A percentile compares a stretch with the other conserved stretches of the same genome.
Conservation (phyloP, 2,888 invertebrate genomes). For the Catocala sponsa region DNA sequence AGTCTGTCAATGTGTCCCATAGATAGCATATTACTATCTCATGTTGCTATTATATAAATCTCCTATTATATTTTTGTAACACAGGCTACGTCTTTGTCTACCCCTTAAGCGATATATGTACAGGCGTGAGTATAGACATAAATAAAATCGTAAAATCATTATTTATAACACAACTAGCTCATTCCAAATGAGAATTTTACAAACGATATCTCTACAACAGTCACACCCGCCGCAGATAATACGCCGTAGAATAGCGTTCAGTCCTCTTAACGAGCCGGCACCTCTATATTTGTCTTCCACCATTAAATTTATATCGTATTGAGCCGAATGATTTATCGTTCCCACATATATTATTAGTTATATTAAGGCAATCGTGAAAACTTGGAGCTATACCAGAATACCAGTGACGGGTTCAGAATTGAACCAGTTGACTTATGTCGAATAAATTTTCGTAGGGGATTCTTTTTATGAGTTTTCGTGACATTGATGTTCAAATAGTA, state of each 20-base stretch:
- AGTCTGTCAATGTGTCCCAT: too few species aligned
- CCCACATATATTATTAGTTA: slow-evolving; percentile 36
- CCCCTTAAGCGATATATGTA: too few species aligned
- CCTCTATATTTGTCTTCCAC: slow-evolving; percentile 45
- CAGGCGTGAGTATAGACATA: too few species aligned
- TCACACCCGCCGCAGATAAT: neutral
- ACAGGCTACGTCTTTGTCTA: too few species aligned
- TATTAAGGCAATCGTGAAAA: slow-evolving; percentile 20
- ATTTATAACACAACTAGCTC: too few species aligned
- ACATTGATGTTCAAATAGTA: neutral
- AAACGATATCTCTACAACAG: neutral
- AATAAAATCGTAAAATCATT: too few species aligned
- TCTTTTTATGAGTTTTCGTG: slow-evolving; percentile 5
- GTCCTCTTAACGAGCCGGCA: slow-evolving; percentile 24
- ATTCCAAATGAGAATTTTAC: too few species aligned
- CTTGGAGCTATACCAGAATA: slow-evolving; percentile 1
- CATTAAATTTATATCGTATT: slow-evolving; percentile 50
- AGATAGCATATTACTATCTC: too few species aligned
- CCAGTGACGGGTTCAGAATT: neutral
- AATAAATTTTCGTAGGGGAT: slow-evolving; percentile 8
- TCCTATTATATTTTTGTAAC: too few species aligned
- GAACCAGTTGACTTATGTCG: slow-evolving; percentile 2
- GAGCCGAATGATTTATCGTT: slow-evolving; percentile 47
- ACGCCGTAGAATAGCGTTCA: slow-evolving; percentile 7
- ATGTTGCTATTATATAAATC: too few species aligned